Conservation (phyloP, 2,113 vertebrate species). For the Ranitomeya variabilis region DNA sequence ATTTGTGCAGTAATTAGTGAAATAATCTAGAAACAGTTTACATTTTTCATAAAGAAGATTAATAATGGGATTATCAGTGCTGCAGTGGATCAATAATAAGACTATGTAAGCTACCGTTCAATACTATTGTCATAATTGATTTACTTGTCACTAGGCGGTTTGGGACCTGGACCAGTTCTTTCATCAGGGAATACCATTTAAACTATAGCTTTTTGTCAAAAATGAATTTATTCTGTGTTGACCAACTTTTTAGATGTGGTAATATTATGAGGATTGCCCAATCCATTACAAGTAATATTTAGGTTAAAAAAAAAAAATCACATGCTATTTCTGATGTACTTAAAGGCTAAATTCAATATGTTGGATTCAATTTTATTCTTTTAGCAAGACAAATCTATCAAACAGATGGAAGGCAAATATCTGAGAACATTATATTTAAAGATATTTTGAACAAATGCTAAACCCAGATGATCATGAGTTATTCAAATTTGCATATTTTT, state of each 20-base stretch:
- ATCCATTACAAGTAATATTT: background rate
- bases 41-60: background rate
- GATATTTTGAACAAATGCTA: slow-evolving; percentile 28
- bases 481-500: background rate
- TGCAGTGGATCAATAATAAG: background rate
- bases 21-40: background rate
- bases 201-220: background rate
- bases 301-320: background rate
- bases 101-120: background rate
- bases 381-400: background rate
- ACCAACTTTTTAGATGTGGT: background rate
- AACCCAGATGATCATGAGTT: slow-evolving; percentile 11
- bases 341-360: background rate
- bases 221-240: background rate
- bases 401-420: slow-evolving; percentile 43
- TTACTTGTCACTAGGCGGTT: background rate
- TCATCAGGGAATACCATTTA: background rate
- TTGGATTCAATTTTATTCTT: background rate
- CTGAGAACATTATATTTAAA: slow-evolving; percentile 5
- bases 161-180: background rate
- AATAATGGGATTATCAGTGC: background rate
- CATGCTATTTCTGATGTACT: background rate
- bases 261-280: background rate
- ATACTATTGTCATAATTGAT: background rate
- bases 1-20: background rate